Evolutionary conservation across 1,140 invertebrate genomes (phyloP).

Genomic region (Leptinotarsa lineolata): DNA sequence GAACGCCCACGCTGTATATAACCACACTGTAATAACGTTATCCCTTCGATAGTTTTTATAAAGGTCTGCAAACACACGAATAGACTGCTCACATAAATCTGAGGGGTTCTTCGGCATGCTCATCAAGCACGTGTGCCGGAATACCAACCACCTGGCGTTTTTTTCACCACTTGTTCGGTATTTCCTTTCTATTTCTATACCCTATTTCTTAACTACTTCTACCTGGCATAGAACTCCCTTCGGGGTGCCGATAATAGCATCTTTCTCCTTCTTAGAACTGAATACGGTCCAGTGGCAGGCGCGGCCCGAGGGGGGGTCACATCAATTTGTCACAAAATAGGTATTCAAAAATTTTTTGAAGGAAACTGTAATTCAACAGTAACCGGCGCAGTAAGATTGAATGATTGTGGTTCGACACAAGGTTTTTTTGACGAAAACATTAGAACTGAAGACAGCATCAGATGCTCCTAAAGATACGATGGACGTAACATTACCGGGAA

Average conservation of each 20-base stretch:
- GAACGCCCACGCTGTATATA: not conserved
- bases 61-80: constrained; percentile 5
- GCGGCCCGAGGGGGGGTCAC: no score
- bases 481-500: no score
- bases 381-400: no score
- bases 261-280: not conserved
- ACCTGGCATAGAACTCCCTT: not conserved
- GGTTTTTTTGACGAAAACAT: no score
- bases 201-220: constrained; percentile 7
- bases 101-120: constrained; percentile 1
- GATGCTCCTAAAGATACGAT: no score
- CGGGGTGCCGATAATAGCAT: not conserved
- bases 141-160: constrained; percentile 32
- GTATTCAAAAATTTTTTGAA: no score
- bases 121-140: constrained; percentile 30
- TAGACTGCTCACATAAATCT: constrained; percentile 13
- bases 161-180: constrained; percentile 32
- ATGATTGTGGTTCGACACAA: no score
- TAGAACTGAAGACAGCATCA: no score
- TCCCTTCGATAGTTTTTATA: not conserved
- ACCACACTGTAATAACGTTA: not conserved
- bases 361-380: no score
- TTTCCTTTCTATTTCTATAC: constrained; percentile 18
- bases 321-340: no score
- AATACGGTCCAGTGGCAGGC: no score